Conservation (phyloP, 2,888 invertebrate genomes). For the Pediacus dermestoides region DNA sequence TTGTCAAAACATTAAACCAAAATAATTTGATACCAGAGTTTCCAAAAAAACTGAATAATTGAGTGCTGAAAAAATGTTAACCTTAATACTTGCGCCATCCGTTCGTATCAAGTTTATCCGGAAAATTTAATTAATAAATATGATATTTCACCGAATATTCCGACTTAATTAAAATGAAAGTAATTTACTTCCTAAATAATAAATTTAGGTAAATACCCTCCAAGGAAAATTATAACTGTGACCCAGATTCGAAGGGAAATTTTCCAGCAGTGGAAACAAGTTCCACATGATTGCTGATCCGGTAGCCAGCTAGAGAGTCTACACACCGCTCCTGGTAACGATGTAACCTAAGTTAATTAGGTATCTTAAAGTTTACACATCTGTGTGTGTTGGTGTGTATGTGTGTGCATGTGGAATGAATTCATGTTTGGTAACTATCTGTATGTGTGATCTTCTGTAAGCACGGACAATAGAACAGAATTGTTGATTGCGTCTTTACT, state of each 20-base stretch:
- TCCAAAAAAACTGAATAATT: too few species aligned
- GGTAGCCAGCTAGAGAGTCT: constrained; percentile 18
- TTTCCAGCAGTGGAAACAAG: constrained; percentile 20
- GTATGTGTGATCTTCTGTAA: constrained; percentile 33
- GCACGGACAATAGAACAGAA: constrained; percentile 34
- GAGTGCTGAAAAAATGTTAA: too few species aligned
- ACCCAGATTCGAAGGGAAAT: constrained; percentile 24
- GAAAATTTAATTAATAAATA: too few species aligned
- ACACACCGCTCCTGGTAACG: too few species aligned
- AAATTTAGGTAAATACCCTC: constrained; percentile 21
- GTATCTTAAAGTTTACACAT: constrained; percentile 26
- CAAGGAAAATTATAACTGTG: constrained; percentile 25
- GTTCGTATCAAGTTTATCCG: too few species aligned
- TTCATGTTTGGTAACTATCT: constrained; percentile 24
- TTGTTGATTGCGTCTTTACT: constrained; percentile 38
- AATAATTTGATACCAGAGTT: too few species aligned
- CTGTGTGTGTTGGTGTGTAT: too few species aligned
- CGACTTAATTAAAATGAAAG: constrained; percentile 12
- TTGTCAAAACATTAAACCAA: too few species aligned
- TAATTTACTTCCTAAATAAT: constrained; percentile 21
- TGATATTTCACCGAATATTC: too few species aligned
- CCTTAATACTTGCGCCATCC: too few species aligned
- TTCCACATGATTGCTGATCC: constrained; percentile 20
- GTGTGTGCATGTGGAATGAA: too few species aligned
- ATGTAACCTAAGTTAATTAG: constrained; percentile 26